Evolutionary conservation across 2,888 invertebrate genomes (phyloP).

Genomic region (Pterostichus madidus): DNA sequence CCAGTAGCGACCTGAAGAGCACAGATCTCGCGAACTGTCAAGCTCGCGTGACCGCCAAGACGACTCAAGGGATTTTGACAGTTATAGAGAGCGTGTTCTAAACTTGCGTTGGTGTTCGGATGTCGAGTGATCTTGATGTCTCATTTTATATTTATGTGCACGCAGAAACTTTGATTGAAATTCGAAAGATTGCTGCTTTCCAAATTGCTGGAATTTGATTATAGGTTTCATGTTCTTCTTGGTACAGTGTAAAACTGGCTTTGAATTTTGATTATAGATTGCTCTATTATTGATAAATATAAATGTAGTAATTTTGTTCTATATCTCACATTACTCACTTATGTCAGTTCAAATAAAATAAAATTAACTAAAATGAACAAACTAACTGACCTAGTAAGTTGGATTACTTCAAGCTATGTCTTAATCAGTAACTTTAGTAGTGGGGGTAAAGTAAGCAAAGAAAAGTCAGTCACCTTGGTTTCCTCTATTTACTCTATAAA

Average conservation of each 20-base stretch:
- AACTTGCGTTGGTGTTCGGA: neutral
- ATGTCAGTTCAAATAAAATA: too few relatives aligned
- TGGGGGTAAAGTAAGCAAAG: too few relatives aligned
- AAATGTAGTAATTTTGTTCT: too few relatives aligned
- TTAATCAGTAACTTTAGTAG: neutral
- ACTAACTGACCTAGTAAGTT: neutral
- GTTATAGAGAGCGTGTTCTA: neutral
- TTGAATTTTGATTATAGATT: too few relatives aligned
- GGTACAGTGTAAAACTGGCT: neutral
- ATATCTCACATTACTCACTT: too few relatives aligned
- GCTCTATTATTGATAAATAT: too few relatives aligned
- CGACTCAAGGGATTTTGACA: slow-evolving; percentile 9
- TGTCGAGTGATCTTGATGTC: slow-evolving; percentile 24
- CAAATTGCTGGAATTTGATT: neutral
- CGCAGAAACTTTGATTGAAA: slow-evolving; percentile 19
- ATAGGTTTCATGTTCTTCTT: too few relatives aligned
- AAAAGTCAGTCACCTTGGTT: too few relatives aligned
- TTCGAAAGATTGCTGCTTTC: neutral
- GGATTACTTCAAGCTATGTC: neutral
- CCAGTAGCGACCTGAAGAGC: neutral
- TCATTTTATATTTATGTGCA: slow-evolving; percentile 46
- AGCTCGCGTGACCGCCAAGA: slow-evolving; percentile 12
- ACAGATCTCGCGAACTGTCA: neutral
- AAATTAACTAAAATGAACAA: too few relatives aligned
- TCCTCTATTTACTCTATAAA: too few relatives aligned